Base-by-base conservation (phyloP, 2,797 vertebrate species). In the Silurus aristotelis region DNA sequence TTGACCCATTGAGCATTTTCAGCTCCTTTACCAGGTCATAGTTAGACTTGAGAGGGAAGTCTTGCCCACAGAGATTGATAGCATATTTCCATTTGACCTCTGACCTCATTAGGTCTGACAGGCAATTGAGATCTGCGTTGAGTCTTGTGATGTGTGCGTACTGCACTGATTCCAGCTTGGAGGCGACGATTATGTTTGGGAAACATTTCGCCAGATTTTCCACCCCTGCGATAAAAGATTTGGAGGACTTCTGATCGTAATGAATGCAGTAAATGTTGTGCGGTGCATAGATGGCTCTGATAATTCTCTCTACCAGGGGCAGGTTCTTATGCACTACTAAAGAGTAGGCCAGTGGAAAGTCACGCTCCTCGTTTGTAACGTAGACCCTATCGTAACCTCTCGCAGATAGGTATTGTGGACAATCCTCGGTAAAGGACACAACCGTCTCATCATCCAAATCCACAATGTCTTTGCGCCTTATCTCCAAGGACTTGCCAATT, bases 41-140 rank as follows among this genome's bases (percentile, higher is more conserved):
- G 91, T 97, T 98, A 22, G 97, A 95, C 87, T 90, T 96, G 76
- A 99, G 94, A 66, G 97, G 97, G 82, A 99, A 98, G 92, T 99
- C 97, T 91, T 98, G 97, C 72, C 97, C 97, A 83, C 97, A 99
- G 83, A 98, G 90, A 90, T 99, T 99, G 87, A 99, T 97, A 78
- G 93, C 96, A 1, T 98, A 98, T 82, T 94, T 97, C 97, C 97
- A 99, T n/a, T 90, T 93, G 85, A 97, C 92, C 4, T 92, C 88
- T 73, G 96, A 96, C 19, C 55, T 92, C 52, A 97, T 91, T 88
- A 99, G 93, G 90, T 99, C 97, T 27, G 95, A 95, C 85, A 99
- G 92, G 84, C 97, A 98, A 88, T 98, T 98, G n/a, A 98, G 92
- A 91, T 99, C 97, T 5, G 97, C 97, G 7, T 96, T 95, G 67